Evolutionary conservation across 2,113 vertebrate genomes (phyloP).

Genomic region (Nothobranchius kuhntae): DNA sequence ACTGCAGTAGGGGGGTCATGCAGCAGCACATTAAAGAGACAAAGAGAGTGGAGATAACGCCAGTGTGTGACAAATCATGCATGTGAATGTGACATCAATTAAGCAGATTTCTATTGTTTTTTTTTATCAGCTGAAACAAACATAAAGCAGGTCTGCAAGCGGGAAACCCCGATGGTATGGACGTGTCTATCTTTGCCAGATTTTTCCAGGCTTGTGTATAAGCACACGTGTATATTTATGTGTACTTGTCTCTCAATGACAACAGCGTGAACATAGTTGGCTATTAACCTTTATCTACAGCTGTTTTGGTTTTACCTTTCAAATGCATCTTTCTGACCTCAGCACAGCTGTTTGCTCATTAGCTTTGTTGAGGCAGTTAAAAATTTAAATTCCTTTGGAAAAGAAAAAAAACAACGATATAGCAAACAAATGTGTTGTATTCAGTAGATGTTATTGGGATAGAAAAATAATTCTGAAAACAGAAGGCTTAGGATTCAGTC

Average conservation of each 20-base stretch:
- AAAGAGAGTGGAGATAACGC: conserved; percentile 10
- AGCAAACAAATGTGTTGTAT: no score
- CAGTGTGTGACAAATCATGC: conserved; percentile 7
- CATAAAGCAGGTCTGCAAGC: conserved; percentile 10
- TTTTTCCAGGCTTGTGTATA: conserved; percentile 1
- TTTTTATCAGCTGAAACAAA: conserved; percentile 18
- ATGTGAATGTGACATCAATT: conserved; percentile 26
- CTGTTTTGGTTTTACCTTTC: conserved; percentile 36
- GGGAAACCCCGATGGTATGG: conserved; percentile 3
- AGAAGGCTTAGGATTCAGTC: no score
- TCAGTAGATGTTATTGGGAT: no score
- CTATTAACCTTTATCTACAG: conserved; percentile 42
- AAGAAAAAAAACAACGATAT: no score
- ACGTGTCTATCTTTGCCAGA: conserved; percentile 39
- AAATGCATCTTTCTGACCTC: conserved; percentile 50
- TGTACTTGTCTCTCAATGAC: conserved; percentile 26
- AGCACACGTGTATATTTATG: conserved; percentile 29
- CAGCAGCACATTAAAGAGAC: conserved; percentile 25
- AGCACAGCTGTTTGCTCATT: conserved; percentile 62
- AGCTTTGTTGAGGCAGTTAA: no score
- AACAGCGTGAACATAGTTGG: conserved; percentile 29
- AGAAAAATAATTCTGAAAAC: no score
- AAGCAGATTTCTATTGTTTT: conserved; percentile 27
- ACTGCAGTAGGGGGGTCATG: not conserved
- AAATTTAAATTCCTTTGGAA: no score